Conservation (phyloP, 2,113 vertebrate species). For the Todiramphus chloris region DNA sequence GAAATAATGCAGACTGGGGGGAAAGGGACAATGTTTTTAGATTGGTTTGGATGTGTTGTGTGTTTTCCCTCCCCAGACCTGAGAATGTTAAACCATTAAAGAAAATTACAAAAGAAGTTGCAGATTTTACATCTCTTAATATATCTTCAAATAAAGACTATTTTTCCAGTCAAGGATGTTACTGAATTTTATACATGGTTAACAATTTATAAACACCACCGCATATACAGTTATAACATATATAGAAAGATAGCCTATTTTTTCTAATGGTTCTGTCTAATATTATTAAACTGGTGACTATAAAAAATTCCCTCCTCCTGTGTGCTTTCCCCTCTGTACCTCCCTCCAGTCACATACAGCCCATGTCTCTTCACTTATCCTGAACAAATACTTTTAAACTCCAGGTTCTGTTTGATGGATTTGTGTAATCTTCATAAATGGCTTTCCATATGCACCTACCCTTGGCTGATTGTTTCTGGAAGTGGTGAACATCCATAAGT, state of each 20-base stretch:
- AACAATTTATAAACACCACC: not conserved
- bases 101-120: not conserved
- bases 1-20: not conserved
- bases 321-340: not conserved
- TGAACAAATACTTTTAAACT: not conserved
- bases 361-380: not conserved
- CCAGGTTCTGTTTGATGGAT: not conserved
- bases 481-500: not conserved
- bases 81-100: not conserved
- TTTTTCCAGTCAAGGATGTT: not conserved
- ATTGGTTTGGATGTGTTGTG: not conserved
- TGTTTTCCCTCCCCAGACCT: not conserved
- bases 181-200: not conserved
- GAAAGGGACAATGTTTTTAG: not conserved
- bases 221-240: not conserved
- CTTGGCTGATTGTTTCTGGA: not conserved
- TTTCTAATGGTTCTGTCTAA: not conserved
- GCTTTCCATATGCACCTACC: not conserved
- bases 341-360: not conserved
- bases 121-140: not conserved
- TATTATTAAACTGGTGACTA: too few species aligned
- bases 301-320: not conserved
- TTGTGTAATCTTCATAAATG: not conserved
- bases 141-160: not conserved
- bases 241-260: not conserved